These are phyloP conservation scores for Epizoanthus scotinus DNA, from an alignment of 92 coral and sea anemone species.

Conservation along the genomic window DNA sequence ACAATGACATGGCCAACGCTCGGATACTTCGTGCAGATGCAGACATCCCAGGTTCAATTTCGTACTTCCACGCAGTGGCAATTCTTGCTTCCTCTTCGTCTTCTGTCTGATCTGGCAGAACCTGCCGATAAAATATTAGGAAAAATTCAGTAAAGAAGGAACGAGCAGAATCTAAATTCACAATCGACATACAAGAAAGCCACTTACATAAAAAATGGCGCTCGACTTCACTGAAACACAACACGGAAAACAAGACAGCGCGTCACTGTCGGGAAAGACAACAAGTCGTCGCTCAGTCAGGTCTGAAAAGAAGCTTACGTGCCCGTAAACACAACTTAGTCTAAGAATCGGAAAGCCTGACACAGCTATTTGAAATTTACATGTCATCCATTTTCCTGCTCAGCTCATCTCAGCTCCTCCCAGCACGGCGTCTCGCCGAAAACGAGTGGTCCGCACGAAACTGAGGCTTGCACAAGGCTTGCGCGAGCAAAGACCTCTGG, in stretches of 20 bases:
- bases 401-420: not conserved
- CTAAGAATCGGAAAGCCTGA: constrained; percentile 35
- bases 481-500: constrained; percentile 11
- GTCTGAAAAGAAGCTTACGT: too few species aligned
- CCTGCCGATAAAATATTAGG: constrained; percentile 29
- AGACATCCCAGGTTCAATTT: too few species aligned
- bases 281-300: constrained; percentile 10
- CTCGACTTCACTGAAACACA: constrained; percentile 21
- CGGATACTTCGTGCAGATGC: too few species aligned
- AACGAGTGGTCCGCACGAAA: not conserved
- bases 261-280: too few species aligned
- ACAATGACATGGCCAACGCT: constrained; percentile 1
- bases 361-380: constrained; percentile 2
- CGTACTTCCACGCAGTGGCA: too few species aligned
- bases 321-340: constrained; percentile 37
- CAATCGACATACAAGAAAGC: not conserved
- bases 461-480: constrained; percentile 6
- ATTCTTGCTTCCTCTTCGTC: constrained; percentile 30
- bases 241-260: too few species aligned
- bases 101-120: constrained; percentile 38
- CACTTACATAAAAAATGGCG: constrained; percentile 15
- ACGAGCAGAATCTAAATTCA: too few species aligned
- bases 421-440: not conserved
- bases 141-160: too few species aligned
- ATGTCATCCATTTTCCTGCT: not conserved